Evolutionary conservation across 2,888 invertebrate genomes (phyloP).

Genomic region (Spilosoma lubricipeda): DNA sequence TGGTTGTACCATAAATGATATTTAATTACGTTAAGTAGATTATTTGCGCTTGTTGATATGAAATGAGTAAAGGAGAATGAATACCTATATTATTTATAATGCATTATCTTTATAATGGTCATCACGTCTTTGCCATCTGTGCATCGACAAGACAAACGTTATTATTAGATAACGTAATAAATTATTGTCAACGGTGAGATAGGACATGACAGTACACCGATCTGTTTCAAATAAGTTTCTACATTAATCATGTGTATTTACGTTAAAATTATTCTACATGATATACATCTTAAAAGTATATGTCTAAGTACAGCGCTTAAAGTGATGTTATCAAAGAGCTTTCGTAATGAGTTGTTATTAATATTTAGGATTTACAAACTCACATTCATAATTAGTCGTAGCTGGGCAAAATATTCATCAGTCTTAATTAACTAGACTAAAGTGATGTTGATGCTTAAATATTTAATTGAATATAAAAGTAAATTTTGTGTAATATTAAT

Average conservation of each 20-base stretch:
- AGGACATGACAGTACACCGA: constrained; percentile 18
- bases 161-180: constrained; percentile 67
- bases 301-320: background rate
- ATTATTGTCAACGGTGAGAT: constrained; percentile 58
- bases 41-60: constrained; percentile 11
- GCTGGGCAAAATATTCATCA: background rate
- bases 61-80: too few relatives aligned
- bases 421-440: background rate
- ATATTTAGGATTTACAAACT: constrained; percentile 4
- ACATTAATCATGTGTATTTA: constrained; percentile 42
- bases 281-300: constrained; percentile 24
- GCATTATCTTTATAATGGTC: constrained; percentile 43
- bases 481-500: background rate
- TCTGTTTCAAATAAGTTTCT: constrained; percentile 31
- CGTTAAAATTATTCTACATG: constrained; percentile 37
- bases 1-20: too few relatives aligned
- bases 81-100: constrained; percentile 30
- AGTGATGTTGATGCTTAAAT: background rate
- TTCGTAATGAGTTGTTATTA: background rate
- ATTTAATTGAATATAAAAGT: background rate
- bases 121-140: constrained; percentile 61
- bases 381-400: background rate
- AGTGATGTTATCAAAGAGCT: constrained; percentile 9
- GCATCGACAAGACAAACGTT: constrained; percentile 62
- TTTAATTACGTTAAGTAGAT: too few relatives aligned